phyloP scores from a whole-genome alignment of 2,797 vertebrate species.

The Loriculus beryllinus region DNA sequence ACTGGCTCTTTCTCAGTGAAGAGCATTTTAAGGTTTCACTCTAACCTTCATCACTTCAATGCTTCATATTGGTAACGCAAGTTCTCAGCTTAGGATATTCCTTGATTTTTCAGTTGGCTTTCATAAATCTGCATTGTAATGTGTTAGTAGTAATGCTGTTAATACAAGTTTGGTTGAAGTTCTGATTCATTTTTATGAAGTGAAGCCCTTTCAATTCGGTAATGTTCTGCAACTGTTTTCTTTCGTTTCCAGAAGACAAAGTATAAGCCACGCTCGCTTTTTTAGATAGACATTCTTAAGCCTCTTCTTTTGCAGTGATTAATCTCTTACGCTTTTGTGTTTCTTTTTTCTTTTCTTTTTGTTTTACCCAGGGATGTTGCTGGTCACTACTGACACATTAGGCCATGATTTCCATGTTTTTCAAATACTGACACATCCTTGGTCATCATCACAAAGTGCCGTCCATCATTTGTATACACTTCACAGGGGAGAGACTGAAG shows the following conservation, averaged over 20 bases:
- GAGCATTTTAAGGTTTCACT: background rate
- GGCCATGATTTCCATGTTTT: constrained; percentile 98
- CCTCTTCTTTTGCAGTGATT: background rate
- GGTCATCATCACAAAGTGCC: constrained; percentile 95
- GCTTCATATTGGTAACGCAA: background rate
- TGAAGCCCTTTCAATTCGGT: background rate
- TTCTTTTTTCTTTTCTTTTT: background rate
- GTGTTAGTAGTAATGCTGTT: background rate
- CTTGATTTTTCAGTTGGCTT: background rate
- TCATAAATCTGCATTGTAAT: background rate
- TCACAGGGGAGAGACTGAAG: constrained; percentile 97
- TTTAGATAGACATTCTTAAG: background rate
- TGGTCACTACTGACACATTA: constrained; percentile 93
- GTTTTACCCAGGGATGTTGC: constrained; percentile 87
- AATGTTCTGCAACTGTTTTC: background rate
- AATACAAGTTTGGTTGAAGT: background rate
- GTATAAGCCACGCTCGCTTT: background rate
- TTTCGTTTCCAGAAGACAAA: background rate
- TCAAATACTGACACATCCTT: constrained; percentile 96
- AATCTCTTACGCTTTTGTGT: constrained; percentile 53
- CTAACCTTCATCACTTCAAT: background rate
- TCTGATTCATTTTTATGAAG: background rate
- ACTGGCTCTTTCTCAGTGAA: background rate
- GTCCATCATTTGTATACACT: constrained; percentile 97
- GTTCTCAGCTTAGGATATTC: background rate